Conservation (phyloP, 2,797 vertebrate genomes). For the Podarcis siculus region DNA sequence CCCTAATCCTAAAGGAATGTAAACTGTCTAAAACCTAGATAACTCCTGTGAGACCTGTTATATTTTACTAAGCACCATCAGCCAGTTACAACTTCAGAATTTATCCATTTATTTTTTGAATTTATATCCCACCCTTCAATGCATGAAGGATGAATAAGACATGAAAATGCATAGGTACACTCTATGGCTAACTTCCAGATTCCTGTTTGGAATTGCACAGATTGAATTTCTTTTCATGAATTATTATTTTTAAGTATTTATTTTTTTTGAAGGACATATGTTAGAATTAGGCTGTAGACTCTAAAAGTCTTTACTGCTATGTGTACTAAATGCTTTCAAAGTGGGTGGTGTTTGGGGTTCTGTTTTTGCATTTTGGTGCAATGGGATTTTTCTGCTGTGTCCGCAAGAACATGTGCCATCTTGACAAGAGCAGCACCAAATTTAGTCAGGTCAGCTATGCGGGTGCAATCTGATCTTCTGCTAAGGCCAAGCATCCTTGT, state of each 20-base stretch:
- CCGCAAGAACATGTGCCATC: not conserved
- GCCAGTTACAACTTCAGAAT: no score
- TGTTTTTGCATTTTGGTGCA: not conserved
- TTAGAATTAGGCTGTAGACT: not conserved
- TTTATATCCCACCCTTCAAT: not conserved
- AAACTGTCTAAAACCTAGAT: no score
- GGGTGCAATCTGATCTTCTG: slow-evolving; percentile 2
- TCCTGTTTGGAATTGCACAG: not conserved
- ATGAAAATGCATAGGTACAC: not conserved
- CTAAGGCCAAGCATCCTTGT: not conserved
- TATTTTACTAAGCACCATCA: no score
- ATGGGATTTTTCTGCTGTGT: slow-evolving; percentile 12
- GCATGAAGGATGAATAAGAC: not conserved
- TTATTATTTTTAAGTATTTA: no score
- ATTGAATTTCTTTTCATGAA: not conserved
- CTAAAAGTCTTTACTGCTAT: not conserved
- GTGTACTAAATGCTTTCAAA: slow-evolving; percentile 23
- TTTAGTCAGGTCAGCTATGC: slow-evolving; percentile 17
- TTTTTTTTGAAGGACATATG: not conserved
- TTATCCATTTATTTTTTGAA: no score
- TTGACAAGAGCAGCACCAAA: not conserved
- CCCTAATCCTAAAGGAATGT: no score
- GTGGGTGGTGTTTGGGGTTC: not conserved
- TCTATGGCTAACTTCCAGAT: not conserved
- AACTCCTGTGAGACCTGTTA: no score